Base-by-base conservation (phyloP, 1,140 invertebrate species). In the Macrotrachela quadricornifera region DNA sequence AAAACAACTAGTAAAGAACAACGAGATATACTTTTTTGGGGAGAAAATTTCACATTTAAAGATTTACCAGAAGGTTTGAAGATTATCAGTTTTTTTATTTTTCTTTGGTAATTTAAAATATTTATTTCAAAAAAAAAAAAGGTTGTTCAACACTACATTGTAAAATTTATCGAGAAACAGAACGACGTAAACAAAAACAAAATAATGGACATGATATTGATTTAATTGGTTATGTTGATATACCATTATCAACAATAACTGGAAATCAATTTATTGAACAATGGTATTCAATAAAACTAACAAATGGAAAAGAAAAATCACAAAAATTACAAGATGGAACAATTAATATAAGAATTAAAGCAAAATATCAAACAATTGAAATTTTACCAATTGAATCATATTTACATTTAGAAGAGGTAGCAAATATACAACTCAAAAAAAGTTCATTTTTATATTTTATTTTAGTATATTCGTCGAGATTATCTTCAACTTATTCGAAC, bases 21-120 rank as follows among this genome's bases (percentile, higher is more conserved):
- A 68, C 77, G 78, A 16, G 86, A 92, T 57, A 76, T 91, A 62
- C 80, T 88, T 59, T 94, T 94, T 67, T 94, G 88, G 88, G 87
- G 88, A 59, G 87, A 94, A 70, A 81, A 88, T 61, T 94, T 92
- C 71, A 85, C 92, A 63, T 92, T 94, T 66, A 38, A 37, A 8
- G 49, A 46, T 40, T 40, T 54, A 30, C 21, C 21, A 30, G 21
- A 30, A 30, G 8, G 21, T 30, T 4, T 4, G 8, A 30, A 30
- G 8, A 30, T 8, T 30, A 30, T 2, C 2, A 30, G 2, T 30
- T 4, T 30, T 30, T 30, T 30, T 4, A 30, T n/a, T n/a, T n/a
- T n/a, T n/a, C n/a, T n/a, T n/a, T n/a, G n/a, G n/a, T n/a, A n/a
- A n/a, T n/a, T n/a, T 30, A 30, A 30, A 30, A 30, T 30, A 4